Base-by-base conservation (phyloP, 2,888 invertebrate genomes). In the Lomographa bimaculata region DNA sequence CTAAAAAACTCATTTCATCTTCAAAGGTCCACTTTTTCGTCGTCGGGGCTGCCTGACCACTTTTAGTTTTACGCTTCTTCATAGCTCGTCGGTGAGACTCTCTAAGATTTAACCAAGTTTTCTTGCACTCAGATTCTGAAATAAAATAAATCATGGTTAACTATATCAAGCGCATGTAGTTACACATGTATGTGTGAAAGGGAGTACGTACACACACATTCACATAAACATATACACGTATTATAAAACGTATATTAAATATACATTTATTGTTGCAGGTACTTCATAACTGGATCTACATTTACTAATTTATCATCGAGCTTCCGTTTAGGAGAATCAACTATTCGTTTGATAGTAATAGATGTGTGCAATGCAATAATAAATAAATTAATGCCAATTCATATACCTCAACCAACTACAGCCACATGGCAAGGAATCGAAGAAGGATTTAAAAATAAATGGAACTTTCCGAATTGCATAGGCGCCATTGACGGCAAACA, bases 41-140 rank as follows among this genome's bases (percentile, higher is more conserved):
- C n/a, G n/a, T n/a, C n/a, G n/a, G n/a, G n/a, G n/a, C n/a, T n/a
- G n/a, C n/a, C n/a, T n/a, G n/a, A n/a, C n/a, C n/a, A n/a, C n/a
- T n/a, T n/a, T n/a, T n/a, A n/a, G n/a, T n/a, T n/a, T n/a, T n/a
- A n/a, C n/a, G n/a, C n/a, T n/a, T n/a, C n/a, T n/a, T n/a, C n/a
- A n/a, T n/a, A n/a, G n/a, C n/a, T n/a, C n/a, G n/a, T n/a, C 47
- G 42, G 34, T 52, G 50, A 21, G 50, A 35, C 32, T 50, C 51
- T 29, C 46, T 38, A 42, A 54, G 43, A 47, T 55, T 53, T 34
- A 47, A 45, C 57, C 56, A 56, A 32, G 45, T 49, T 50, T 56
- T 54, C 50, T n/a, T n/a, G n/a, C n/a, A n/a, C n/a, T n/a, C n/a
- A n/a, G n/a, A n/a, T n/a, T n/a, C n/a, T n/a, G n/a, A n/a, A n/a